Evolutionary conservation across 1,140 invertebrate species (phyloP), one percentile per base, ranked within the genome.

Genomic region (Drosophila suzukii): DNA sequence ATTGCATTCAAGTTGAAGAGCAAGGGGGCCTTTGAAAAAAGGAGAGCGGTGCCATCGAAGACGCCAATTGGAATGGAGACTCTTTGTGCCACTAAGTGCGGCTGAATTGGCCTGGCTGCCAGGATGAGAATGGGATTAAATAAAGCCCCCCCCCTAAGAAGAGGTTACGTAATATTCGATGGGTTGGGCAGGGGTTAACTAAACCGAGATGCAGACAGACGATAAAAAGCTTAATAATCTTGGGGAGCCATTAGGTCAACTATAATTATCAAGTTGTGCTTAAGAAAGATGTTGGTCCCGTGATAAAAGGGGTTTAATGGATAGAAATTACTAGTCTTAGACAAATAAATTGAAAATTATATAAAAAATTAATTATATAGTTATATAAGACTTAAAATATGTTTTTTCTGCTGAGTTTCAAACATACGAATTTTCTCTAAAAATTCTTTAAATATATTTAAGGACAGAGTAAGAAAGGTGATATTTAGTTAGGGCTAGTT

Each of bases 1-100:
- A 85, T 86, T 85, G 78, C 82, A 66, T 68, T 70, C 27, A 63
- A 73, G 39, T 60, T 43, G 46, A 41, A 30, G 12, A 60, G 62
- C 43, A 43, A 10, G 44, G 44, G 20, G 44, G 44, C 3, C 10
- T 12, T 4, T 13, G 6, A 20, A 13, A n/a, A 49, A 49, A 10
- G n/a, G 30, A 27, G 46, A 13, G 47, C 32, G 30, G 24, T 36
- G 38, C 59, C 44, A 55, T 54, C 32, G 49, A 46, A 49, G 32
- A 71, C 30, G 53, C 53, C 51, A 56, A 71, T 30, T 65, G 60
- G 34, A 65, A 66, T 67, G 61, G 17, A 24, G 44, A 65, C 20
- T 65, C 20, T 32, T 66, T 66, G 43, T 66, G 34, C 43, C 27
- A 11, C 24, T 15, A 67, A 66, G 34, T 50, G 44, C 11, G 11